Evolutionary conservation across 2,113 vertebrate species (phyloP).

Genomic region (Castor canadensis): DNA sequence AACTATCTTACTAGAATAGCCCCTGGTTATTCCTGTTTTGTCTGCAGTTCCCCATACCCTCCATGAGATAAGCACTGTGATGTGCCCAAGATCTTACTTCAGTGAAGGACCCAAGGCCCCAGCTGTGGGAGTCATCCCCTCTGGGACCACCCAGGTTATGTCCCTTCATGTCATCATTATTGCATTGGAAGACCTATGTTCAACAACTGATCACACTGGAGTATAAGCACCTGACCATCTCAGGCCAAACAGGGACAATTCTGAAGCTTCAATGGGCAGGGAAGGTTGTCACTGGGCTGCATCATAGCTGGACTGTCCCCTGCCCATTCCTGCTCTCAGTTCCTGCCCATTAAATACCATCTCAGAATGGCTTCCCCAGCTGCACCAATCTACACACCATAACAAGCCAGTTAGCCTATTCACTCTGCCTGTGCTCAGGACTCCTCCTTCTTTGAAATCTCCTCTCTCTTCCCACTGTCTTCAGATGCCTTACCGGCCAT

Average conservation of each 20-base stretch:
- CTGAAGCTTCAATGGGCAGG: not conserved
- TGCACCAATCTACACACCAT: not conserved
- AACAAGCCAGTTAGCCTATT: no score
- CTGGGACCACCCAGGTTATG: no score
- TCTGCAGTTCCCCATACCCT: not conserved
- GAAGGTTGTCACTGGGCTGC: fast-evolving
- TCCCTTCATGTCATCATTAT: not conserved
- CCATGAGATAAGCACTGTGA: not conserved
- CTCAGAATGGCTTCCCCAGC: not conserved
- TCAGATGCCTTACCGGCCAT: not conserved
- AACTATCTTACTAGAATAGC: not conserved
- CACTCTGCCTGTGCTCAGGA: not conserved
- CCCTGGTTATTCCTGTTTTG: not conserved
- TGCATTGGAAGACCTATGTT: not conserved
- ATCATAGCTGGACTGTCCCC: not conserved
- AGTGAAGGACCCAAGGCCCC: not conserved
- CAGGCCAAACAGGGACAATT: not conserved
- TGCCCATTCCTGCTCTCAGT: not conserved
- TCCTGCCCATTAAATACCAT: not conserved
- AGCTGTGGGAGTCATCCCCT: not conserved
- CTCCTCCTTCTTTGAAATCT: fast-evolving
- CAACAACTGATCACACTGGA: not conserved
- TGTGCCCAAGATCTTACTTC: not conserved
- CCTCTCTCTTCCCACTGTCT: not conserved
- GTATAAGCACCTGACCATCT: not conserved